Conservation (phyloP, 1,140 invertebrate species). For the Macrotrachela quadricornifera region DNA sequence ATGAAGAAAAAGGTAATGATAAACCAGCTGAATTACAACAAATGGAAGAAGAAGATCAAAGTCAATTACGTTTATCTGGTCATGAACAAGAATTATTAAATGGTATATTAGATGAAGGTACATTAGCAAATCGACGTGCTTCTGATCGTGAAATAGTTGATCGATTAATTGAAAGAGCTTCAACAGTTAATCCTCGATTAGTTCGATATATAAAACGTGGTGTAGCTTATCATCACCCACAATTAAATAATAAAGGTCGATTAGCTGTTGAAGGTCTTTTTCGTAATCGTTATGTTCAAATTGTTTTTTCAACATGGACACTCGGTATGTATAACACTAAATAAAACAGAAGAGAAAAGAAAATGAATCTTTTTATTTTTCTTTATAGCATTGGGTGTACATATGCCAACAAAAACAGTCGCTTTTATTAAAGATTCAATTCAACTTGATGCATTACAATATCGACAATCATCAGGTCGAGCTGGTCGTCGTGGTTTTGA, state of each 20-base stretch:
- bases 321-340: no score
- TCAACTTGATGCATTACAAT: conserved; percentile 1
- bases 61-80: no score
- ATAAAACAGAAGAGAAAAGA: no score
- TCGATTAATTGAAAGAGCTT: no score
- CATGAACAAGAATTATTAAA: no score
- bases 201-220: neutral
- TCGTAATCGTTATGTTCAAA: neutral
- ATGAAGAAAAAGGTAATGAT: no score
- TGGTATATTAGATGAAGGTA: no score
- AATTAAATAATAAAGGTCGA: neutral
- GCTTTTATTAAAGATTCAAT: conserved; percentile 3
- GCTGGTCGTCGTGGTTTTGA: neutral
- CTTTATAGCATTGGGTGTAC: neutral
- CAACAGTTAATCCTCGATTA: neutral
- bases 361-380: no score
- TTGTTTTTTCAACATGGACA: neutral
- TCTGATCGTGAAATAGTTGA: no score
- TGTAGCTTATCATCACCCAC: neutral
- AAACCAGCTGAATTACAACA: no score
- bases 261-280: conserved; percentile 1
- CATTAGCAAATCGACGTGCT: no score
- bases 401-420: conserved; percentile 1
- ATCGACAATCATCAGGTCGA: conserved; percentile 1
- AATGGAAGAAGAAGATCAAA: no score